Evolutionary conservation across 1,140 invertebrate species (phyloP).

Genomic region (Steinernema feltiae): DNA sequence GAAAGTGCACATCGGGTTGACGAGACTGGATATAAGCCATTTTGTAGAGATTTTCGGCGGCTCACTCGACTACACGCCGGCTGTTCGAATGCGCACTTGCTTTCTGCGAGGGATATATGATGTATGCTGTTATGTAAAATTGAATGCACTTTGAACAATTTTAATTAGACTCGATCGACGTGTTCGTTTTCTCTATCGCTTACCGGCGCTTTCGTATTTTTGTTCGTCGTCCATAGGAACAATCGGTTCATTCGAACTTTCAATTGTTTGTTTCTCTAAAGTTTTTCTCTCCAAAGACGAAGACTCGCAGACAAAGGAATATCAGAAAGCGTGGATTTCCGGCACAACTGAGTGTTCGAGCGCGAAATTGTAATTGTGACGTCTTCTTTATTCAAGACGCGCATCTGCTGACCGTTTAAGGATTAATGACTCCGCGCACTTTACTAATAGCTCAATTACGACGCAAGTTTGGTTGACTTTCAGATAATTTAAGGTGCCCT

Average conservation of each 20-base stretch:
- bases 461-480: neutral
- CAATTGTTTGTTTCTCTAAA: too few species aligned
- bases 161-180: too few species aligned
- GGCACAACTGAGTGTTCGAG: neutral
- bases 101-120: neutral
- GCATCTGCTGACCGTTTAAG: neutral
- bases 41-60: neutral
- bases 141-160: neutral
- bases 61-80: neutral
- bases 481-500: neutral
- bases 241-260: too few species aligned
- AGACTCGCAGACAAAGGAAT: too few species aligned
- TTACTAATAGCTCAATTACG: neutral
- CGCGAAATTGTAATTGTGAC: neutral
- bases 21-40: neutral
- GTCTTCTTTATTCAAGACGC: conserved; percentile 5
- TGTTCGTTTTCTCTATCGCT: too few species aligned
- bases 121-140: neutral
- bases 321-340: neutral
- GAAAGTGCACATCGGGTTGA: neutral
- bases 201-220: too few species aligned
- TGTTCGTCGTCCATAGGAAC: too few species aligned
- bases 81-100: neutral
- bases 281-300: too few species aligned
- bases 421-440: neutral